Conservation (phyloP, 1,140 invertebrate genomes). For the Drosophila varians region DNA sequence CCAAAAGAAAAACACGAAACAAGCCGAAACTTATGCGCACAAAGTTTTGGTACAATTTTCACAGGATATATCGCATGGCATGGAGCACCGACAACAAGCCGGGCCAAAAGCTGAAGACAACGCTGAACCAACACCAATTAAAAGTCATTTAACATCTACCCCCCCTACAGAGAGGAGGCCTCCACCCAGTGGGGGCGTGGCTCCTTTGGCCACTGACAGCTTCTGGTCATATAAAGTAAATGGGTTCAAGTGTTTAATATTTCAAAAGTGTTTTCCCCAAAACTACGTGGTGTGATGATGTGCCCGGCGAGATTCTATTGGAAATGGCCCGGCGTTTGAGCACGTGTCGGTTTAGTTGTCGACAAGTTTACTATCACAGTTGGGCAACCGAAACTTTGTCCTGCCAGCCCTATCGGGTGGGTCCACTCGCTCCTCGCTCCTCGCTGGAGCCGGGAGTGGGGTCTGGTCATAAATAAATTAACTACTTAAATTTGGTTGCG, state of each 20-base stretch:
- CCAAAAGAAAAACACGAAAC: conserved; percentile 26
- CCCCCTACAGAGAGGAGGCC: conserved; percentile 1
- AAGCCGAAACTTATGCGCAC: conserved; percentile 60
- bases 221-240: conserved; percentile 55
- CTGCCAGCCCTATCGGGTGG: conserved; percentile 1
- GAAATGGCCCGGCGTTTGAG: conserved; percentile 33
- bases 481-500: conserved; percentile 51
- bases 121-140: conserved; percentile 70
- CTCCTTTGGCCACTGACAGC: conserved; percentile 3
- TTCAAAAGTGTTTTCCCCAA: conserved; percentile 66
- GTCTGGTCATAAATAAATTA: conserved; percentile 52
- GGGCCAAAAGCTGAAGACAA: conserved; percentile 11
- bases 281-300: conserved; percentile 48
- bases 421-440: conserved; percentile 7
- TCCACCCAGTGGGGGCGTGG: not conserved
- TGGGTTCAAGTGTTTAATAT: conserved; percentile 70
- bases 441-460: not conserved
- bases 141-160: conserved; percentile 75
- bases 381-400: conserved; percentile 43
- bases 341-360: conserved; percentile 47
- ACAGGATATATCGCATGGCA: conserved; percentile 62
- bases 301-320: conserved; percentile 28
- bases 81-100: conserved; percentile 21
- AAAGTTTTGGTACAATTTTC: conserved; percentile 60
- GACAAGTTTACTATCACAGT: conserved; percentile 56